phyloP scores from a whole-genome alignment of 2,113 vertebrate genomes.

The Rhinoderma darwinii region DNA sequence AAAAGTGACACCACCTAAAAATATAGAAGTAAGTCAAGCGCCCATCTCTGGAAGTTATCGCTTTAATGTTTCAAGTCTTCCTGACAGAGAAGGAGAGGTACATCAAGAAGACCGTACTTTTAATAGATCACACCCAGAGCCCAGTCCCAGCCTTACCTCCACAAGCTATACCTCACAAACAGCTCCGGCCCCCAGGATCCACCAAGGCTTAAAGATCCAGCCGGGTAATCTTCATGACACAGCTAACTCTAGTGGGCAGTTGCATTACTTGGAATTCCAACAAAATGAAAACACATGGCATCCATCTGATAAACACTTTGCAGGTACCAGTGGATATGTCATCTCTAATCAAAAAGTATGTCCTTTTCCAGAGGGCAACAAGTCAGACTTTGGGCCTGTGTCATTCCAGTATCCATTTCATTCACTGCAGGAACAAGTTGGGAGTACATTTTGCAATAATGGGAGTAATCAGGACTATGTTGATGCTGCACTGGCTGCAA shows the following conservation, averaged over 20 bases:
- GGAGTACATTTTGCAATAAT: conserved; percentile 75
- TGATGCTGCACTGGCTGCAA: conserved; percentile 68
- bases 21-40: conserved; percentile 72
- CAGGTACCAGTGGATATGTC: conserved; percentile 82
- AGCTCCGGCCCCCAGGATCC: conserved; percentile 70
- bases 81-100: conserved; percentile 78
- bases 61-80: conserved; percentile 80
- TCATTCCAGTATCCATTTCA: conserved; percentile 83
- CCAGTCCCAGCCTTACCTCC: conserved; percentile 78
- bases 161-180: conserved; percentile 88
- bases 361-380: conserved; percentile 77
- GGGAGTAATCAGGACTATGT: conserved; percentile 73
- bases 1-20: conserved; percentile 83
- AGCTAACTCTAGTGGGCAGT: conserved; percentile 73
- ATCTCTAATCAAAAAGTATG: conserved; percentile 76
- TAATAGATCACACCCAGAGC: conserved; percentile 81
- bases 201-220: conserved; percentile 69
- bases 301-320: conserved; percentile 82
- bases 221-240: conserved; percentile 71
- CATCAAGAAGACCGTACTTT: conserved; percentile 81
- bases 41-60: conserved; percentile 77
- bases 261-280: conserved; percentile 83
- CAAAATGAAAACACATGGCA: conserved; percentile 79
- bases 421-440: conserved; percentile 74
- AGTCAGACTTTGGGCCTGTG: conserved; percentile 70